Evolutionary conservation across 2,797 vertebrate genomes (phyloP).

Genomic region (Decapterus maruadsi): DNA sequence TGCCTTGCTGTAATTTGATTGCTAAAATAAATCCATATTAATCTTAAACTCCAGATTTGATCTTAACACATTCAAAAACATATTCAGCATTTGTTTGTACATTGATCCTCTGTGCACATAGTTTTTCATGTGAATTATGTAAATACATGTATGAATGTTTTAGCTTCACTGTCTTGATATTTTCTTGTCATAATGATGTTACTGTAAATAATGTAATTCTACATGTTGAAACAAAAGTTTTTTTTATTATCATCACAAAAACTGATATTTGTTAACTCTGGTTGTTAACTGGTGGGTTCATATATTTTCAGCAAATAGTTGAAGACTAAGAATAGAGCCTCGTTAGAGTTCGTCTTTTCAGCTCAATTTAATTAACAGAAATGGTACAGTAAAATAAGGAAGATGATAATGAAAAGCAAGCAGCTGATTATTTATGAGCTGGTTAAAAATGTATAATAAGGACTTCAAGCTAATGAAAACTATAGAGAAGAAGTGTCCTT

Average conservation of each 20-base stretch:
- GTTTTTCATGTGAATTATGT: not conserved
- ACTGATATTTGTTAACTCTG: too few species aligned
- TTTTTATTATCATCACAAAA: not conserved
- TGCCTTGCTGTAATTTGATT: not conserved
- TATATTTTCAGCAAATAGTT: not conserved
- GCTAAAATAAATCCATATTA: not conserved
- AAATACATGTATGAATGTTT: slow-evolving; percentile 9
- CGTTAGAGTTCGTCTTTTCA: not conserved
- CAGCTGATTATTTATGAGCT: not conserved
- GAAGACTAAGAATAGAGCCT: slow-evolving; percentile 4
- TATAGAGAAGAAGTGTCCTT: not conserved
- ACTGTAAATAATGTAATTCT: not conserved
- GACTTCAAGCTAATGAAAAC: not conserved
- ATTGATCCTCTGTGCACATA: not conserved
- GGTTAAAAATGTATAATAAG: not conserved
- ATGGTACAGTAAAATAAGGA: not conserved
- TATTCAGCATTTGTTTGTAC: slow-evolving; percentile 12
- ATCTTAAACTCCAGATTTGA: not conserved
- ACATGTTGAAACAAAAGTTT: not conserved
- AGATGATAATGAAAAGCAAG: not conserved
- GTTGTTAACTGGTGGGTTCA: too few species aligned
- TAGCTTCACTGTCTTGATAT: not conserved
- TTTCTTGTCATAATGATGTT: not conserved
- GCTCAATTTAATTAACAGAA: too few species aligned
- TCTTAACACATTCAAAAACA: not conserved